A percentile compares a stretch with the other conserved stretches of the same genome.
These are phyloP conservation scores for Aphidius gifuensis DNA, from an alignment of 1,140 invertebrate genomes.

Conservation along the genomic window DNA sequence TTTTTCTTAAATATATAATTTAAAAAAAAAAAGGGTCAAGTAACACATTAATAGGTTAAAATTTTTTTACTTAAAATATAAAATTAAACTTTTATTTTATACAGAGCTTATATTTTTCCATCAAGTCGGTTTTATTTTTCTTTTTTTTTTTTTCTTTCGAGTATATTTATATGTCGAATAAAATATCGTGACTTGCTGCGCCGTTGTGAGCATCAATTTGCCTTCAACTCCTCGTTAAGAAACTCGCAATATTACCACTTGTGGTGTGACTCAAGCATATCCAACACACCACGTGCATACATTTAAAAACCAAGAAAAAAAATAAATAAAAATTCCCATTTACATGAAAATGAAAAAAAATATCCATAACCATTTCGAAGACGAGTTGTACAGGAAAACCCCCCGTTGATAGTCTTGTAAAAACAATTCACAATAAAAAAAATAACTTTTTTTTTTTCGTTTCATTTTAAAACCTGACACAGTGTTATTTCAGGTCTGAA, in stretches of 20 bases:
- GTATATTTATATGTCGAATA: no score
- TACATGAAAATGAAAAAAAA: neutral
- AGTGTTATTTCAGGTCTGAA: no score
- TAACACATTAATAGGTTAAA: no score
- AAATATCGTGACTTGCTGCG: slow-evolving; percentile 25
- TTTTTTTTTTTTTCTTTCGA: no score
- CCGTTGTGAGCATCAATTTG: slow-evolving; percentile 44
- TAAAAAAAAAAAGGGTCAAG: no score
- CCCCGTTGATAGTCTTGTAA: slow-evolving; percentile 1
- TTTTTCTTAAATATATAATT: no score
- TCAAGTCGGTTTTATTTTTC: no score
- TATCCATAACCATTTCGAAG: neutral
- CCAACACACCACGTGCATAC: slow-evolving; percentile 1
- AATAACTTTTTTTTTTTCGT: neutral
- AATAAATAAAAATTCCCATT: neutral
- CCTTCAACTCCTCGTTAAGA: slow-evolving; percentile 47
- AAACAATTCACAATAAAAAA: slow-evolving; percentile 8
- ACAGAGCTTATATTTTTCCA: no score
- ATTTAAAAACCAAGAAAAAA: slow-evolving; percentile 7
- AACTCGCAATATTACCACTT: slow-evolving; percentile 35
- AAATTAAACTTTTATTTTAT: no score
- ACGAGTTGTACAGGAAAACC: neutral
- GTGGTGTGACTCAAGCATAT: slow-evolving; percentile 2
- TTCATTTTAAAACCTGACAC: neutral
- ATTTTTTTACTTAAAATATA: no score